Evolutionary conservation across 2,888 invertebrate genomes (phyloP).

Genomic region (Asteroscopus sphinx): DNA sequence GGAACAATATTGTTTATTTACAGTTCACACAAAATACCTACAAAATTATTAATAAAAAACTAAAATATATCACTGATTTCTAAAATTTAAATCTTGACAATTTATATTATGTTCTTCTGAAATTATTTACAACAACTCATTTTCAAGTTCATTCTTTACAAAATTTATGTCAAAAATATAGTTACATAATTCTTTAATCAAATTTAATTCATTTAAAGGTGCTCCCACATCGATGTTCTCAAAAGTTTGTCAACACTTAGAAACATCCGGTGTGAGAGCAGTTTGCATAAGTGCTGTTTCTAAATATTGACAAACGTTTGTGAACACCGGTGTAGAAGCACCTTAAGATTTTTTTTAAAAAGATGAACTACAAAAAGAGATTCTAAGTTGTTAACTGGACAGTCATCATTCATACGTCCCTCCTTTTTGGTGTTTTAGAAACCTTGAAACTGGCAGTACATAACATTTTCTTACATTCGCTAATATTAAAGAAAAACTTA

Average conservation of each 20-base stretch:
- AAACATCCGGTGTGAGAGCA: too few species aligned
- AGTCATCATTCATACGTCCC: constrained; percentile 70
- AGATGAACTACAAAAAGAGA: constrained; percentile 46
- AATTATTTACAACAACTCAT: constrained; percentile 50
- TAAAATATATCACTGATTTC: constrained; percentile 12
- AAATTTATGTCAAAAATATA: constrained; percentile 35
- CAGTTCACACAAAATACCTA: constrained; percentile 46
- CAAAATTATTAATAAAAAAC: constrained; percentile 20
- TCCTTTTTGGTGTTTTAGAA: constrained; percentile 82
- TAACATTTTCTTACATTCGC: constrained; percentile 76
- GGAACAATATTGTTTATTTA: constrained; percentile 55
- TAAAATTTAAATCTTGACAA: constrained; percentile 21
- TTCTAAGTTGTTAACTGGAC: constrained; percentile 68
- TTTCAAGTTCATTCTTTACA: constrained; percentile 35
- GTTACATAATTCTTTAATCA: constrained; percentile 41
- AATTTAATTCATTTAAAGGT: constrained; percentile 37
- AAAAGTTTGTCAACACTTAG: too few species aligned
- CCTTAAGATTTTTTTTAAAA: constrained; percentile 34
- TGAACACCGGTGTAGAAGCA: too few species aligned
- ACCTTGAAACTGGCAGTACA: constrained; percentile 86
- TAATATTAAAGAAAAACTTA: constrained; percentile 67
- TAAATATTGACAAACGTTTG: too few species aligned
- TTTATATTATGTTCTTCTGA: constrained; percentile 13
- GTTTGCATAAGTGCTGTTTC: too few species aligned
- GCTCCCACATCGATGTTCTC: too few species aligned